Percentiles rank a stretch among this genome's conserved stretches.
Evolutionary conservation across 2,113 vertebrate species (phyloP).

Genomic region (Promerops cafer): DNA sequence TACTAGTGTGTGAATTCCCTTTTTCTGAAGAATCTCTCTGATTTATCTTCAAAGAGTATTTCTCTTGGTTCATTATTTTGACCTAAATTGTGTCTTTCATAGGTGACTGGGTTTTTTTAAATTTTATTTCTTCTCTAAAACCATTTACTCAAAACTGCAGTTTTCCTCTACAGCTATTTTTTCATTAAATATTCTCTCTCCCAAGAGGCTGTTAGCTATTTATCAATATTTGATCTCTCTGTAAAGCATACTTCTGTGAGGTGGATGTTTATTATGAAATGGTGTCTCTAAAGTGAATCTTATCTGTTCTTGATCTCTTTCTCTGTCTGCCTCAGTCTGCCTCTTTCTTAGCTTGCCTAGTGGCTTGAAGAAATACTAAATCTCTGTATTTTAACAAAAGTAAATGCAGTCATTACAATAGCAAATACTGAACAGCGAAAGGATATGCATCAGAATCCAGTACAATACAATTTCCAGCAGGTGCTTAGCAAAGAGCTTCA

Average conservation of each 20-base stretch:
- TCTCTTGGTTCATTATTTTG: not conserved
- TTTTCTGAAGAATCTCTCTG: not conserved
- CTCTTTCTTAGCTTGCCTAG: not conserved
- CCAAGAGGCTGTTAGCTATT: not conserved
- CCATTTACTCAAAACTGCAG: not conserved
- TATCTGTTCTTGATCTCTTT: not conserved
- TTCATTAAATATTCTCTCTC: not conserved
- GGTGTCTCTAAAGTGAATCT: not conserved
- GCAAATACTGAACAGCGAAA: not conserved
- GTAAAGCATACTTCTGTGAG: not conserved
- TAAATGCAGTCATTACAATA: not conserved
- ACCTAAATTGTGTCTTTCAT: not conserved
- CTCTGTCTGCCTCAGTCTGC: not conserved
- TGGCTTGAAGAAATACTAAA: not conserved
- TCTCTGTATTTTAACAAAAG: not conserved
- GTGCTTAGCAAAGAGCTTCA: not conserved
- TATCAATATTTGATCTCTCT: conserved; percentile 51
- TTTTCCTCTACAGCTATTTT: not conserved
- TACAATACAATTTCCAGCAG: not conserved
- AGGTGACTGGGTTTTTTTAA: not conserved
- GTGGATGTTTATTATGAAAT: not conserved
- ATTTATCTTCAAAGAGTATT: not conserved
- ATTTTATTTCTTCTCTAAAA: not conserved
- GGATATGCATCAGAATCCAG: not conserved
- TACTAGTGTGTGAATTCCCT: not conserved